Evolutionary conservation across 2,888 invertebrate species (phyloP).

Genomic region (Amiota minor): DNA sequence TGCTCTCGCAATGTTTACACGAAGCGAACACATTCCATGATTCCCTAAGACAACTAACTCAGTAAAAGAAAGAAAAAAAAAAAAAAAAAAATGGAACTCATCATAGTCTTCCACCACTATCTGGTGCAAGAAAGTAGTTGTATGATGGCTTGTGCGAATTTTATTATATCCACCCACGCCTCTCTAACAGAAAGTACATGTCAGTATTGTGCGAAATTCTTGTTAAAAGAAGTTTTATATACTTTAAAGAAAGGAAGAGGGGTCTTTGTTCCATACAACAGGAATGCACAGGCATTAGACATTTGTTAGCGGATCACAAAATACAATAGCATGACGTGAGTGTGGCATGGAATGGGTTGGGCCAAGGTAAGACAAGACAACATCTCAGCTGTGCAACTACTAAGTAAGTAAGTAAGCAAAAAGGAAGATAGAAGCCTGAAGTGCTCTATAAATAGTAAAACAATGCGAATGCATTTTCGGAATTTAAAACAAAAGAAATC

Average conservation of each 20-base stretch:
- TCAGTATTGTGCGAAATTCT: too few species aligned
- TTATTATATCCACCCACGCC: too few species aligned
- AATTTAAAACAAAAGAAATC: slow-evolving; percentile 29
- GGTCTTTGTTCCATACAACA: too few species aligned
- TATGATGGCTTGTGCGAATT: too few species aligned
- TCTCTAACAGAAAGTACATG: too few species aligned
- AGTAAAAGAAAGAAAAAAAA: background rate
- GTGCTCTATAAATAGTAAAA: slow-evolving; percentile 42
- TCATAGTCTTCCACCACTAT: background rate
- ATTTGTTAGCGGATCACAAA: too few species aligned
- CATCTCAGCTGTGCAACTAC: background rate
- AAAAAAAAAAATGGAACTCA: background rate
- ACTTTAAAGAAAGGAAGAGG: too few species aligned
- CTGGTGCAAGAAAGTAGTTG: too few species aligned
- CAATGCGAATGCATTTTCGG: slow-evolving; percentile 37
- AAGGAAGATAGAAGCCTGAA: slow-evolving; percentile 29
- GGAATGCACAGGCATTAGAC: background rate
- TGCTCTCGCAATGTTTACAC: slow-evolving; percentile 22
- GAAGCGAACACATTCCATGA: slow-evolving; percentile 18
- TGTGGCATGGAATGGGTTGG: too few species aligned
- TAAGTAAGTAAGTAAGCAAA: background rate
- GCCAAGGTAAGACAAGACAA: background rate
- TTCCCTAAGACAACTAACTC: background rate
- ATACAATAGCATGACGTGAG: too few species aligned
- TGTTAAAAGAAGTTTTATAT: too few species aligned